Evolutionary conservation across 2,113 vertebrate species (phyloP), one percentile per base, ranked within the genome.

Genomic region (Cranoglanis bouderius): DNA sequence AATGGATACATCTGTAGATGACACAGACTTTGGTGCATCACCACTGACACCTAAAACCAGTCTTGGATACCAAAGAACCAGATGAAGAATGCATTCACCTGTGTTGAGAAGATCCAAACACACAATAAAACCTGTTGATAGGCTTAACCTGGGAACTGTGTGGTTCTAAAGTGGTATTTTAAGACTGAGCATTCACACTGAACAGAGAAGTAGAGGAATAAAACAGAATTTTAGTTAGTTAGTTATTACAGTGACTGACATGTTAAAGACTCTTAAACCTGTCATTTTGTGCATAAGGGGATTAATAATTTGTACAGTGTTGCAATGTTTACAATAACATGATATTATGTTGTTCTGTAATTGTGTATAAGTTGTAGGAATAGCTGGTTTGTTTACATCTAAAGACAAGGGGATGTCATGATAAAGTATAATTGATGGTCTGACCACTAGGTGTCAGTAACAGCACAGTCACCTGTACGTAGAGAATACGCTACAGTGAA

Each of bases 21-120:
- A 70, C n/a, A 70, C 65, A 6, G 29, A 70, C 65, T 70, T 13
- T 70, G 32, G 2, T 12, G 65, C 2, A 65, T 65, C 61, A 70
- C 14, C 70, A 72, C 7, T 19, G 43, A 84, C 14, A 61, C 6
- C 59, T 67, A 18, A 72, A 38, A 38, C 32, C 21, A 46, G 32
- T 57, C 26, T 7, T 26, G 61, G 72, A 86, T 32, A 12, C 19
- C 46, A 26, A 53, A 1, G 38, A 5, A 40, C 18, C 82, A 80
- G n/a, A 38, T 72, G 38, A 86, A 14, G 32, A 53, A 86, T 46
- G 38, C 8, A 65, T 9, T 72, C 24, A 29, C 26, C 77, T 55
- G 51, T 86, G 14, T 10, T 89, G 29, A 65, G 88, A 80, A 85
- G 84, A 85, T 89, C 72, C 4, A 80, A 43, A 55, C 8, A 16